Base-by-base conservation (phyloP, 37 sponge, comb jelly and placozoan species). In the Cladorhizidae sp. region DNA sequence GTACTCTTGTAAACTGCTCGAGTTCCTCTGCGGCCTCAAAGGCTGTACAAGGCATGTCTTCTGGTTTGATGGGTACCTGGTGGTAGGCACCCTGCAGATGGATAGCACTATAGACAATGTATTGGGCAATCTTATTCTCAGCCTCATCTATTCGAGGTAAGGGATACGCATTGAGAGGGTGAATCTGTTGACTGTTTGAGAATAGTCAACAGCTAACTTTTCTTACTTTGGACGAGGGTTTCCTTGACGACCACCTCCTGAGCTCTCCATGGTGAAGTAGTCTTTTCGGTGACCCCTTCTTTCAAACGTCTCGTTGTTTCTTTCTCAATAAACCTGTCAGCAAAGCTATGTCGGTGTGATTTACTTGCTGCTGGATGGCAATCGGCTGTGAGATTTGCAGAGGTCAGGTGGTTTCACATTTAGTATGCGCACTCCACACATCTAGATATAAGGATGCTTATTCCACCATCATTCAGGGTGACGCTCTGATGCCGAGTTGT, bases 321-420 rank as follows among this genome's bases (percentile, higher is more conserved):
- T 5, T 45, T 45, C 2, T 72, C 72, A 23, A 72, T 72, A 20
- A 72, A 72, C 50, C 59, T 58, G 49, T 72, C 72, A 6, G 29
- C 72, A 31, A 26, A 37, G 38, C 67, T 67, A 28, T 38, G 31
- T 37, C 39, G 21, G 67, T 28, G 67, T 67, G 72, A 72, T 26
- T 72, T 72, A 40, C 49, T 45, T 45, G 49, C 49, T 45, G 9
- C 9, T 9, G 49, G 49, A 45, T 45, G 49, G 49, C 49, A 45
- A 45, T 45, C 49, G 5, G 49, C 49, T 12, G 49, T 45, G 9
- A 72, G 72, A 26, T n/a, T n/a, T n/a, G n/a, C n/a, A 43, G 50
- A 72, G 67, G 8, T 67, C 67, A 2, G 72, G 72, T 28, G 72
- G 28, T 72, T 72, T 40, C 11, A 72, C 72, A 36, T 72, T 72